Evolutionary conservation across 2,113 vertebrate genomes (phyloP), one percentile per base, ranked within the genome.

Genomic region (Heterochromis multidens): DNA sequence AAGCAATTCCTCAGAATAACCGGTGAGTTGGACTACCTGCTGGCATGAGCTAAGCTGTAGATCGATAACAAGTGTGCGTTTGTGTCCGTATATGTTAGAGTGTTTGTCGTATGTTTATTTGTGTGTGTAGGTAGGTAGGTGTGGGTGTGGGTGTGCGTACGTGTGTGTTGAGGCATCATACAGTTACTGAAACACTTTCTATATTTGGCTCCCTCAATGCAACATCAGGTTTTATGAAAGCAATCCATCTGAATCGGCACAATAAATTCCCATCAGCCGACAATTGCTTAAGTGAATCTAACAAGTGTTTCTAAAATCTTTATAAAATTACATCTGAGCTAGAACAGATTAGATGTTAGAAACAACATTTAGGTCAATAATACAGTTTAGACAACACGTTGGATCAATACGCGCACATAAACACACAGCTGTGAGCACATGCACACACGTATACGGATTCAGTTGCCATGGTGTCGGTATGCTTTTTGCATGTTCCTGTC

Each of bases 1-100:
- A 93, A 94, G 91, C 93, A 88, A 93, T 95, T 94, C 92, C 94
- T 94, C 89, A 94, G 93, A 94, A 94, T 94, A 94, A 93, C 92
- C 78, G 79, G 90, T 91, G 92, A 94, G 88, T 91, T 93, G 87
- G 93, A 91, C 95, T 94, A 94, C 93, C 91, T 95, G 93, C 95
- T 95, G 95, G 93, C 93, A 94, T 93, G 92, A 94, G 91, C 94
- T 94, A 93, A 93, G 92, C 93, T 95, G 89, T 60, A 89, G 94
- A 95, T 95, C 95, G 78, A 95, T 95, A 95, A 86, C 83, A 89
- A 93, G 92, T 93, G 91, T 92, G 91, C 67, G 70, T 89, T 87
- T 67, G 88, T 65, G 84, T 91, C 77, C 87, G 81, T 93, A 89
- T 94, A 90, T 91, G 89, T 91, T 93, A 88, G 89, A 85, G 87